Evolutionary conservation across 1,140 invertebrate species (phyloP).

Genomic region (Drosophila sulfurigaster): DNA sequence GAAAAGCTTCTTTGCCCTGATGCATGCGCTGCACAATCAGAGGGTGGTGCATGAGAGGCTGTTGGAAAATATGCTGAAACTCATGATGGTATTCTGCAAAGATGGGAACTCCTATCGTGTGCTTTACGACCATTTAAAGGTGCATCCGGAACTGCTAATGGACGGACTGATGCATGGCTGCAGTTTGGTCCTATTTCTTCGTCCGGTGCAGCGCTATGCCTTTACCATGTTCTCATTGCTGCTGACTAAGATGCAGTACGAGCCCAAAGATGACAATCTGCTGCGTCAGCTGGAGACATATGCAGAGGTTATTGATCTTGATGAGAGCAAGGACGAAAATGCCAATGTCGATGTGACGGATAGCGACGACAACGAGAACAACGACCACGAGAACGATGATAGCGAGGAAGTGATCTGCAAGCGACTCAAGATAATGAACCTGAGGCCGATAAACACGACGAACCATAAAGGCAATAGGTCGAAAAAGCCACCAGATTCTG

Average conservation of each 20-base stretch:
- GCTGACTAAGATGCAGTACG: conserved; percentile 45
- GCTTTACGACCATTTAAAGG: conserved; percentile 43
- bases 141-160: conserved; percentile 27
- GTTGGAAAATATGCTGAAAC: conserved; percentile 50
- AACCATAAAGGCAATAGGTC: neutral
- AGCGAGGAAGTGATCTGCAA: conserved; percentile 7
- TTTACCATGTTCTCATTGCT: conserved; percentile 49
- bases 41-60: conserved; percentile 12
- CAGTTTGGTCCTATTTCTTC: neutral
- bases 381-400: neutral
- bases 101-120: conserved; percentile 51
- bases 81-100: conserved; percentile 69
- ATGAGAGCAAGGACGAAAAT: neutral
- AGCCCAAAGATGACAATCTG: conserved; percentile 15
- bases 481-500: neutral
- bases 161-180: conserved; percentile 49
- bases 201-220: conserved; percentile 48
- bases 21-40: conserved; percentile 19
- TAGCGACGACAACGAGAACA: neutral
- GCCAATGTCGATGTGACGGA: neutral
- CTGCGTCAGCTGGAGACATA: conserved; percentile 40
- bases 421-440: conserved; percentile 3
- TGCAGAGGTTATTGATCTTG: neutral
- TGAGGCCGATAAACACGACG: neutral
- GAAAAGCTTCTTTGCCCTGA: conserved; percentile 32